Evolutionary conservation across 2,888 invertebrate species (phyloP), one percentile per base, ranked within the genome.

Genomic region (Chorisops tibialis): DNA sequence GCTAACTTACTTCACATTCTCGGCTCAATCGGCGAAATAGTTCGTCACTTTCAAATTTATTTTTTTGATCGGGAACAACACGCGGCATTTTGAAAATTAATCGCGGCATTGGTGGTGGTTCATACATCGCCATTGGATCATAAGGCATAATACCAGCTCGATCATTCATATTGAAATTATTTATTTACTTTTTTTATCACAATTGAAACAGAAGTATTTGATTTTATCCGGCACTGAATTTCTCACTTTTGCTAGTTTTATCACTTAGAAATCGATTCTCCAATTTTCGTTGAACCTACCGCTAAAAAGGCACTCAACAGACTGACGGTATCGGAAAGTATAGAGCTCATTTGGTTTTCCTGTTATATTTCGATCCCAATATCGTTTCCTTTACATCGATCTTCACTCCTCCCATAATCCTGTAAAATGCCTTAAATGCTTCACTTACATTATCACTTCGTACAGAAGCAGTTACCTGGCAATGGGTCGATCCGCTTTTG

Each of bases 21-120:
- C 96, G 84, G 75, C 94, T 93, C 61, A 97, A 82, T 73, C 95
- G 85, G 76, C 95, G 86, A 77, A 97, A 97, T 52, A 96, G 83
- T 79, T 97, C 97, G 74, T 97, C 96, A 62, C 93, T 93, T 78
- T 97, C 96, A 77, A 97, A 98, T 79, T 96, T 96, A 35, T 88
- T 86, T 78, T 96, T 94, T 78, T 98, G 97, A 75, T 98, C 96
- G 2, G 96, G 94, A 65, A 97, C 96, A 59, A 97, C 96, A 65
- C 94, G 85, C 1, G 97, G 97, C 96, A 97, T 96, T 81, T 93
- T 95, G 81, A 94, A 93, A 71, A 93, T 89, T 70, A 93, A 89
- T 69, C 93, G 82, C 11, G 93, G 93, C 72, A 92, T 88, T 1
- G 90, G 92, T n/a, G n/a, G n/a, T 72, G 92, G 92, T 75, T 94